Evolutionary conservation across 1,140 invertebrate species (phyloP).

Genomic region (Stegodyphus dumicola): DNA sequence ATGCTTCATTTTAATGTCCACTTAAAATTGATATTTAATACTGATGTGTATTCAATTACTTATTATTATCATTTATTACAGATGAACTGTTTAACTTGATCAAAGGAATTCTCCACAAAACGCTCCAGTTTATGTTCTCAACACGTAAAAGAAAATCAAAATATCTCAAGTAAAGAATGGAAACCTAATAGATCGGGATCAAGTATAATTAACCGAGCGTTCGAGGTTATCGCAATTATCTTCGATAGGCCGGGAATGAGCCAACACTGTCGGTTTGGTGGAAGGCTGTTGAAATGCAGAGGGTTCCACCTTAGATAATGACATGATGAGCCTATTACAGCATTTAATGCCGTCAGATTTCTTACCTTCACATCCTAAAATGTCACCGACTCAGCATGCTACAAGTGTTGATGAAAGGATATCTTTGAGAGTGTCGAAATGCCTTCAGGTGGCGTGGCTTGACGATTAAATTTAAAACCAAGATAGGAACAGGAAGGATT

Average conservation of each 20-base stretch:
- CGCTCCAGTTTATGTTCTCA: too few relatives aligned
- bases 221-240: conserved; percentile 19
- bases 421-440: too few relatives aligned
- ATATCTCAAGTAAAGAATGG: neutral
- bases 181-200: conserved; percentile 8
- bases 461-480: too few relatives aligned
- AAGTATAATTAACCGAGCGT: conserved; percentile 12
- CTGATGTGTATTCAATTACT: too few relatives aligned
- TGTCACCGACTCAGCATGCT: neutral
- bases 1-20: too few relatives aligned
- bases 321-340: conserved; percentile 20
- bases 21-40: too few relatives aligned
- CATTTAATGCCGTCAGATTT: conserved; percentile 8
- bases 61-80: too few relatives aligned
- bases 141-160: too few relatives aligned
- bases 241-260: neutral
- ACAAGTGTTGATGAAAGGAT: neutral
- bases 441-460: too few relatives aligned
- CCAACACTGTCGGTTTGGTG: conserved; percentile 10
- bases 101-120: too few relatives aligned
- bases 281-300: conserved; percentile 13
- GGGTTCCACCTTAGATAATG: conserved; percentile 15
- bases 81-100: too few relatives aligned
- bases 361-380: conserved; percentile 2
- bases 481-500: too few relatives aligned